Evolutionary conservation across 2,113 vertebrate genomes (phyloP).

Genomic region (Thymallus thymallus): DNA sequence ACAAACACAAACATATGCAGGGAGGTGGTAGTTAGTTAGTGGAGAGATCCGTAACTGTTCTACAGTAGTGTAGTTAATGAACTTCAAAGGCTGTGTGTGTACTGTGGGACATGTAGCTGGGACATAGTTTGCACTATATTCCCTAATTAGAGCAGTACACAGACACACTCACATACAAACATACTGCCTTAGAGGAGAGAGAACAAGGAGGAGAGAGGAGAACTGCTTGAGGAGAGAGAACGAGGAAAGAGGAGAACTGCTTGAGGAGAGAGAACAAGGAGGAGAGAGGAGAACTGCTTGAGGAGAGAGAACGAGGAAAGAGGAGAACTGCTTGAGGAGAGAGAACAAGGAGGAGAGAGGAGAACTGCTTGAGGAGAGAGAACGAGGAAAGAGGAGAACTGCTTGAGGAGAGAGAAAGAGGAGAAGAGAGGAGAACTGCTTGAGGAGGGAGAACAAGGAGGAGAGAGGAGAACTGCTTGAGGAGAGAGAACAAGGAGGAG

Average conservation of each 20-base stretch:
- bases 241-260: too few species aligned
- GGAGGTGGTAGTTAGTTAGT: not conserved
- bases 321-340: slow-evolving; percentile 6
- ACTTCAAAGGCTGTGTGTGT: not conserved
- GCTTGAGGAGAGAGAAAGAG: not conserved
- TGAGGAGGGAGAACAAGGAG: not conserved
- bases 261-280: too few species aligned
- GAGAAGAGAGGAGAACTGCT: not conserved
- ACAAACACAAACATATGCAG: too few species aligned
- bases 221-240: too few species aligned
- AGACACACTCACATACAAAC: slow-evolving; percentile 13
- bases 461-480: not conserved
- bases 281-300: too few species aligned
- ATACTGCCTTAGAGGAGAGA: not conserved
- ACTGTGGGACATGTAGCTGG: not conserved
- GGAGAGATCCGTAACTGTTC: not conserved
- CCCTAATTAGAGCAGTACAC: not conserved
- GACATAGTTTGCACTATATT: too few species aligned
- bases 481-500: not conserved
- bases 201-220: too few species aligned
- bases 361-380: too few species aligned
- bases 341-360: not conserved
- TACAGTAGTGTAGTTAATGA: not conserved
- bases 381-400: too few species aligned
- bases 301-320: not conserved